Base-by-base conservation (phyloP, 1,140 invertebrate species). In the Acromyrmex charruanus region DNA sequence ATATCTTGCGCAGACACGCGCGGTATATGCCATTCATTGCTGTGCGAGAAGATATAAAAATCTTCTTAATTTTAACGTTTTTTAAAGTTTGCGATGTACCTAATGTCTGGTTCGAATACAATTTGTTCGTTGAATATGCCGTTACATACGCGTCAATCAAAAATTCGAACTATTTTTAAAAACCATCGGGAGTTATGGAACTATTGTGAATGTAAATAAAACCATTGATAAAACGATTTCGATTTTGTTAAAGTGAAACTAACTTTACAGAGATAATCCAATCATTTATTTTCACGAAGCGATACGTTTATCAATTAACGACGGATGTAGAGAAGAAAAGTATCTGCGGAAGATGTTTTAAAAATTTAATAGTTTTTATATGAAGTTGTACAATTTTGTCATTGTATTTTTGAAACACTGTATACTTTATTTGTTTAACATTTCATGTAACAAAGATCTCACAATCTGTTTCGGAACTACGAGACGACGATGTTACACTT, bases 41-140 rank as follows among this genome's bases (percentile, higher is more conserved):
- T 44, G 39, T 31, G 16, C 1, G 63, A 28, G 61, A 49, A 7
- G 61, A 35, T 39, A 51, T 49, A 84, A 58, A 84, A 74, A 61
- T 84, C 71, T 84, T 51, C 69, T 75, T 75, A 84, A 75, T 84
- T 84, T 61, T 39, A 35, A 35, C 39, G 55, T 35, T 25, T 25
- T 25, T 25, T 25, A 31, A 61, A 44, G 2, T n/a, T 31, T 18
- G 53, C 39, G 35, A 82, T 16, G 21, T 21, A 44, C 2, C 39
- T 44, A 21, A 9, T 6, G 18, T 68, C 16, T 75, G 28, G n/a
- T 44, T 59, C 28, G 18, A 72, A 72, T 49, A 18, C 14, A n/a
- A 3, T 14, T 28, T 3, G 7, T 21, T n/a, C 58, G 44, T 63
- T 35, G 28, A 84, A 63, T 10, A 7, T 35, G 25, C 18, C 3